Conservation (phyloP, 2,888 invertebrate species). For the Oligia fasciuncula region DNA sequence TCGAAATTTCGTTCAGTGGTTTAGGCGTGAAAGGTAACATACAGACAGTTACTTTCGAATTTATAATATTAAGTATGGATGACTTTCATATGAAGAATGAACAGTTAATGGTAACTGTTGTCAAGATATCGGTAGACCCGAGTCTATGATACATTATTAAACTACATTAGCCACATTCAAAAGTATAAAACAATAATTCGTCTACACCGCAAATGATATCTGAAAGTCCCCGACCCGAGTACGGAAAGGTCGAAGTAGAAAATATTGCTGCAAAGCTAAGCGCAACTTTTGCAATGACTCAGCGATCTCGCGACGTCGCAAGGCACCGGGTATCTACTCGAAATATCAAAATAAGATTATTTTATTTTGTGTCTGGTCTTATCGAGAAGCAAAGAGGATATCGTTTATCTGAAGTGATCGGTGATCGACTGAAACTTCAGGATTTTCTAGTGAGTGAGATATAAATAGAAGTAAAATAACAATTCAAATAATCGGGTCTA, state of each 20-base stretch:
- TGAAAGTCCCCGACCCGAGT: slow-evolving; percentile 66
- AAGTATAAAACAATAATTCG: slow-evolving; percentile 59
- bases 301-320: slow-evolving; percentile 76
- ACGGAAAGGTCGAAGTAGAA: slow-evolving; percentile 75
- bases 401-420: slow-evolving; percentile 70
- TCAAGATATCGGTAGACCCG: not conserved
- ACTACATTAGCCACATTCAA: slow-evolving; percentile 13
- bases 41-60: too few relatives aligned
- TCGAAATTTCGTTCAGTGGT: too few relatives aligned
- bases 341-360: slow-evolving; percentile 83
- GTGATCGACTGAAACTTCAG: slow-evolving; percentile 62
- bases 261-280: slow-evolving; percentile 80
- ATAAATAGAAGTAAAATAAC: slow-evolving; percentile 67
- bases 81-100: not conserved
- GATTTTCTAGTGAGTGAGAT: slow-evolving; percentile 47
- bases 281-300: slow-evolving; percentile 83
- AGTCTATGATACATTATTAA: not conserved
- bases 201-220: slow-evolving; percentile 70
- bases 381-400: slow-evolving; percentile 68
- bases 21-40: too few relatives aligned
- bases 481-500: slow-evolving; percentile 73
- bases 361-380: slow-evolving; percentile 77
- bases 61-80: too few relatives aligned
- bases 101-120: not conserved
- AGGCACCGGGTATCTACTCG: slow-evolving; percentile 75